Evolutionary conservation across 2,888 invertebrate genomes (phyloP).

Genomic region (Nowickia ferox): DNA sequence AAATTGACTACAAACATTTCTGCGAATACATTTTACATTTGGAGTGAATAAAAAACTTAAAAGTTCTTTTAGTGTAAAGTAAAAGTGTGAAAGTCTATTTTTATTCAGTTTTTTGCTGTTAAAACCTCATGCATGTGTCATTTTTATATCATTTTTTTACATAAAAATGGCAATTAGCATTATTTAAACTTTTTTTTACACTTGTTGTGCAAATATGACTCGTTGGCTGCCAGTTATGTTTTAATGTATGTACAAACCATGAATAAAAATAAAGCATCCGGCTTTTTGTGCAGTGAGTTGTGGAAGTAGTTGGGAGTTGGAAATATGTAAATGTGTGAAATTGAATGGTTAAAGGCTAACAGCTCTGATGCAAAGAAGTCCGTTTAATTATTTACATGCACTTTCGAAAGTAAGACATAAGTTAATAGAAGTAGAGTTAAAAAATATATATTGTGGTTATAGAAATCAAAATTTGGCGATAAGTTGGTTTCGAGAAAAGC

Average conservation of each 20-base stretch:
- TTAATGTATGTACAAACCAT: conserved; percentile 36
- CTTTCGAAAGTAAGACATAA: too few species aligned
- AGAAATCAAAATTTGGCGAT: too few species aligned
- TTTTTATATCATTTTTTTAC: conserved; percentile 46
- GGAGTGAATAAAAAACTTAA: conserved; percentile 16
- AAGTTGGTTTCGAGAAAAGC: too few species aligned
- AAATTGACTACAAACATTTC: conserved; percentile 7
- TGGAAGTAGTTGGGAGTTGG: background rate
- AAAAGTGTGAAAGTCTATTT: conserved; percentile 66
- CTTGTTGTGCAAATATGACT: conserved; percentile 61
- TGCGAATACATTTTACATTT: conserved; percentile 48
- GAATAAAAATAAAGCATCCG: conserved; percentile 51
- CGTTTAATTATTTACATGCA: too few species aligned
- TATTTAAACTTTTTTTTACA: conserved; percentile 64
- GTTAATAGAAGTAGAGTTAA: too few species aligned
- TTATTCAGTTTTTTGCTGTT: conserved; percentile 37
- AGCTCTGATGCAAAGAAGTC: background rate
- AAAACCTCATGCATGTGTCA: conserved; percentile 60
- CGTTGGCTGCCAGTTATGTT: conserved; percentile 65
- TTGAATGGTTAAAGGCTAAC: conserved; percentile 1
- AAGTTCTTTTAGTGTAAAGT: conserved; percentile 42
- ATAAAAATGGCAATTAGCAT: conserved; percentile 73
- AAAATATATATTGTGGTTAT: too few species aligned
- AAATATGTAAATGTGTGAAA: background rate
- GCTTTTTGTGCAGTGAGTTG: conserved; percentile 41